These are phyloP conservation scores for Hirtodrosophila cameraria DNA, from an alignment of 2,888 invertebrate species.

Conservation along the genomic window DNA sequence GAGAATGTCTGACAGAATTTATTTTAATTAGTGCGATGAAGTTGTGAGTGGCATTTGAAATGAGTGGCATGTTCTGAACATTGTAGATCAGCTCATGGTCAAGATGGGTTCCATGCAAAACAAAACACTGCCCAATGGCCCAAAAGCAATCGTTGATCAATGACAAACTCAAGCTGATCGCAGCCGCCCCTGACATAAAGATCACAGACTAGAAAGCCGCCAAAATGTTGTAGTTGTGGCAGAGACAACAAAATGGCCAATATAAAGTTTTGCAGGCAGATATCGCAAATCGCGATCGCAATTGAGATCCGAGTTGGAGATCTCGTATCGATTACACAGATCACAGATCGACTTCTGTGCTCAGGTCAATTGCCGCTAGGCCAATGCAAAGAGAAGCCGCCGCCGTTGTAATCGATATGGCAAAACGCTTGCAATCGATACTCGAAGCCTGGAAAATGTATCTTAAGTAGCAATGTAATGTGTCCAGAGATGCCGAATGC, in stretches of 20 bases:
- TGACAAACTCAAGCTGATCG: conserved; percentile 22
- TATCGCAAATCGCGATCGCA: conserved; percentile 40
- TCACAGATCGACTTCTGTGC: conserved; percentile 76
- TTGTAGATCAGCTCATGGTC: conserved; percentile 22
- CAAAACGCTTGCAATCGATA: conserved; percentile 59
- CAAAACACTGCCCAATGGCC: conserved; percentile 29
- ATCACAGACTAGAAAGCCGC: conserved; percentile 61
- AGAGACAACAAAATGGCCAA: conserved; percentile 35
- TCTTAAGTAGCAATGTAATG: conserved; percentile 78
- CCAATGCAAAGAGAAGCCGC: conserved; percentile 50
- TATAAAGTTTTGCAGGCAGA: conserved; percentile 29
- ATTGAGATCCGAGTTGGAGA: conserved; percentile 8
- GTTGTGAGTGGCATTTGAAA: conserved; percentile 74
- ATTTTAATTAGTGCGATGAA: conserved; percentile 81
- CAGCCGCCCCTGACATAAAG: conserved; percentile 40
- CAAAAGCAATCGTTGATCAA: conserved; percentile 46
- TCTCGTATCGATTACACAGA: conserved; percentile 78
- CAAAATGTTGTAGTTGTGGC: conserved; percentile 21
- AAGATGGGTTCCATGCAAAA: conserved; percentile 45
- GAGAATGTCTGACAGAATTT: conserved; percentile 80
- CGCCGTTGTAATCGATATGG: conserved; percentile 66
- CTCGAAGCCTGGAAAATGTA: conserved; percentile 55
- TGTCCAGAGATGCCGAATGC: conserved; percentile 72
- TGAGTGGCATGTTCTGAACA: conserved; percentile 37
- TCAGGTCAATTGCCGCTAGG: conserved; percentile 71